Conservation (phyloP, 1,140 invertebrate genomes). For the Ceratitis capitata region DNA sequence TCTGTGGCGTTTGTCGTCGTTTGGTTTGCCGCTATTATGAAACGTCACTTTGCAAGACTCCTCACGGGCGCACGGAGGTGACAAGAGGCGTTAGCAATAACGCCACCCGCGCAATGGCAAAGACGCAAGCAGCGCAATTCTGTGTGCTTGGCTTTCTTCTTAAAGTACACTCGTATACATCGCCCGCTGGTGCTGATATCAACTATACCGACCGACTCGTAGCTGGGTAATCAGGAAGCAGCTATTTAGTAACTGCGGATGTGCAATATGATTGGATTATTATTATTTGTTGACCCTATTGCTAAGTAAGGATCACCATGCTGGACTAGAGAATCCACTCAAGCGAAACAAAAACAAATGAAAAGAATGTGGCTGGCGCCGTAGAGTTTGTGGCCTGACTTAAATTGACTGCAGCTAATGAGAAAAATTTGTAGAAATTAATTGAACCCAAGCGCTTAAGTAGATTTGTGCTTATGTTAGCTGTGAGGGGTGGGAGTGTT, state of each 20-base stretch:
- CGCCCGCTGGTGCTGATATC: not conserved
- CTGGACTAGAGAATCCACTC: not conserved
- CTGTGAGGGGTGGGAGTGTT: no score
- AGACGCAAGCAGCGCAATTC: not conserved
- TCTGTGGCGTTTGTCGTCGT: not conserved
- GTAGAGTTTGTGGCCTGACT: not conserved
- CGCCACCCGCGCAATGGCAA: not conserved
- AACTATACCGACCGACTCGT: no score
- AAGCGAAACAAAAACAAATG: not conserved
- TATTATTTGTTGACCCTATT: constrained; percentile 45
- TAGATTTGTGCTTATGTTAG: not conserved
- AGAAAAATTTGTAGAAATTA: constrained; percentile 30
- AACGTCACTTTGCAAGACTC: not conserved
- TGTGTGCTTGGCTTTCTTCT: not conserved
- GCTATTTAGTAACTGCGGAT: constrained; percentile 39
- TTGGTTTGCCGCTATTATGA: not conserved
- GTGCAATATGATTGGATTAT: constrained; percentile 46
- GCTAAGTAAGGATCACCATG: not conserved
- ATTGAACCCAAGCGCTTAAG: constrained; percentile 18
- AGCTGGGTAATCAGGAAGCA: not conserved
- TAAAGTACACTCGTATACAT: not conserved
- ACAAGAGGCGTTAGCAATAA: not conserved
- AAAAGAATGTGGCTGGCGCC: not conserved
- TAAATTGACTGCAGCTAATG: constrained; percentile 11
- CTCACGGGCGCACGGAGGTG: no score